These are phyloP conservation scores for Perdita meconis DNA, from an alignment of 2,888 invertebrate genomes.

Conservation along the genomic window DNA sequence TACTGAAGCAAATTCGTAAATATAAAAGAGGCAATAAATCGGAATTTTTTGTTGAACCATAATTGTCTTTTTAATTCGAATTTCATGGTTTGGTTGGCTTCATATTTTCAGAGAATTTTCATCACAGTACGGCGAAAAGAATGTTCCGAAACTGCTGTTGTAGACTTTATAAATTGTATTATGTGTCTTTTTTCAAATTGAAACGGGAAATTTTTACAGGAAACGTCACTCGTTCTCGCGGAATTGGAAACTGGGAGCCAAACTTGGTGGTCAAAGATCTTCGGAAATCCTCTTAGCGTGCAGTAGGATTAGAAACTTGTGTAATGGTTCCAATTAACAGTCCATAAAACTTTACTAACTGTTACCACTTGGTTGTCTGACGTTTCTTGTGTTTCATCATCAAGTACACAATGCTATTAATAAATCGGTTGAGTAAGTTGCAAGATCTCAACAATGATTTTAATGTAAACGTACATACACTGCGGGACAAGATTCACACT, in stretches of 20 bases:
- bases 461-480: too few relatives aligned
- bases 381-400: conserved; percentile 25
- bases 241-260: conserved; percentile 9
- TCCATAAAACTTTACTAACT: conserved; percentile 19
- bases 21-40: too few relatives aligned
- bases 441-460: conserved; percentile 12
- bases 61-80: too few relatives aligned
- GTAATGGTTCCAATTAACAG: conserved; percentile 28
- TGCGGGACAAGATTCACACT: too few relatives aligned
- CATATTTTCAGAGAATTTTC: neutral
- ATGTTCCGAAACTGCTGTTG: neutral
- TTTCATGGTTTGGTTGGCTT: neutral
- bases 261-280: conserved; percentile 9
- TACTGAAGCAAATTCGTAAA: too few relatives aligned
- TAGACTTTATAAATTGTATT: neutral
- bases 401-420: conserved; percentile 37
- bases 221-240: conserved; percentile 1
- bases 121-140: neutral
- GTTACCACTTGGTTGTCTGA: conserved; percentile 27
- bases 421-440: conserved; percentile 17
- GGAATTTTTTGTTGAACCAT: too few relatives aligned
- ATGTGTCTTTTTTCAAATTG: neutral
- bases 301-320: conserved; percentile 31
- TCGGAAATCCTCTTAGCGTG: neutral
- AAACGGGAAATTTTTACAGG: conserved; percentile 4